Base-by-base conservation (phyloP, 1,140 invertebrate genomes). In the Drosophila truncata region DNA sequence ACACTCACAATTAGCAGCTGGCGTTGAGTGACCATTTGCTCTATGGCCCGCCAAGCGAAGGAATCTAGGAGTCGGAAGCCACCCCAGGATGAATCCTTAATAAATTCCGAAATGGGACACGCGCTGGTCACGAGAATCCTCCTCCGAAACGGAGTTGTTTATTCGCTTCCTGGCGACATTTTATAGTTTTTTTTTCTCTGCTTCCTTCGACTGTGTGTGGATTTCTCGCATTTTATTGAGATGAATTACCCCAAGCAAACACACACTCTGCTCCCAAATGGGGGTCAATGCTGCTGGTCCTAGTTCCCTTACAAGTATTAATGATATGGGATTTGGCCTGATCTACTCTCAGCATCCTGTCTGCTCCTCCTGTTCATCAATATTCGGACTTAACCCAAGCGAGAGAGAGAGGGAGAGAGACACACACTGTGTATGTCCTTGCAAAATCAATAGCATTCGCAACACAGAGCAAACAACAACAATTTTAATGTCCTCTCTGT, bases 1-100 rank as follows among this genome's bases (percentile, higher is more conserved):
- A 62, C 63, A 64, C 49, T 72, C 78, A 88, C 85, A 88, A 90
- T 85, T 88, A 88, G 81, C 85, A 88, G 85, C 85, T 90, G 85
- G 69, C 74, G 72, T 67, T 84, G 71, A 84, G 61, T 66, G 72
- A 66, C 72, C 62, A 57, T 67, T 67, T 55, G 47, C 31, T 39
- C 46, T 7, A 25, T 29, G 35, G 25, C 31, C 46, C 46, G 25
- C 33, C 41, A 33, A 71, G 47, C n/a, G 10, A 35, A 49, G 42
- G 33, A n/a, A 3, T 25, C 39, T 27, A 37, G 67, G 42, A 63
- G 23, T 41, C 31, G 47, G 13, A 39, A 62, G 50, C 61, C 69
- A 84, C 60, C 82, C 78, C 73, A 31, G 49, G n/a, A 73, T 44
- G 55, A 57, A 55, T 70, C 63, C 55, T 49, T 47, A 58, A 31